phyloP scores from a whole-genome alignment of 2,797 vertebrate genomes.

The Rhodeus uyekii region DNA sequence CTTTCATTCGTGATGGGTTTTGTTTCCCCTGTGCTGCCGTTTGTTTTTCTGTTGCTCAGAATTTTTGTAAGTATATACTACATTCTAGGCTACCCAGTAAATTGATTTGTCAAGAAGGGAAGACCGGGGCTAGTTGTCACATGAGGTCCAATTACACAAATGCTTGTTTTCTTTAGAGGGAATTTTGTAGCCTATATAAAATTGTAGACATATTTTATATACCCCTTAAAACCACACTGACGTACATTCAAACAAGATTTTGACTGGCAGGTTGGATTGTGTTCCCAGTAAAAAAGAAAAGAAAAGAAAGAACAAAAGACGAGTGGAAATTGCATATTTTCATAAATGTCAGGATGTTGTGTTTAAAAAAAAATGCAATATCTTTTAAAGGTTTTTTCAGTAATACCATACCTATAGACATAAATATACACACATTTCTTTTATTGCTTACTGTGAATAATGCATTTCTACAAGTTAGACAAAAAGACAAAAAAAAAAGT shows the following conservation, averaged over 20 bases:
- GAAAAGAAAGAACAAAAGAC: no score
- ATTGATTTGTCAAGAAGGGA: neutral
- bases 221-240: neutral
- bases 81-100: neutral
- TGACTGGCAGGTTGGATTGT: neutral
- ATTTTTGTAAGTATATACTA: neutral
- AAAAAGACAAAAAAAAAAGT: no score
- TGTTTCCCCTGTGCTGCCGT: neutral
- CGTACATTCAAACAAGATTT: neutral
- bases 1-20: neutral
- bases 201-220: neutral
- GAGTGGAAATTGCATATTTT: no score
- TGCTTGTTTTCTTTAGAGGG: neutral
- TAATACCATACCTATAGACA: no score
- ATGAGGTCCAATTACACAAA: neutral
- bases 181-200: no score
- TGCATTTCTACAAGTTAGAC: no score
- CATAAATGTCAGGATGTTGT: neutral
- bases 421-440: no score
- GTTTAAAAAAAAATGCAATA: neutral
- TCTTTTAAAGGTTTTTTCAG: neutral
- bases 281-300: neutral
- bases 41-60: neutral
- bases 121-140: neutral
- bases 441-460: no score